Percentiles rank a stretch among this genome's conserved stretches.
Conservation (phyloP, 1,140 invertebrate genomes). For the Ridgeia piscesae region DNA sequence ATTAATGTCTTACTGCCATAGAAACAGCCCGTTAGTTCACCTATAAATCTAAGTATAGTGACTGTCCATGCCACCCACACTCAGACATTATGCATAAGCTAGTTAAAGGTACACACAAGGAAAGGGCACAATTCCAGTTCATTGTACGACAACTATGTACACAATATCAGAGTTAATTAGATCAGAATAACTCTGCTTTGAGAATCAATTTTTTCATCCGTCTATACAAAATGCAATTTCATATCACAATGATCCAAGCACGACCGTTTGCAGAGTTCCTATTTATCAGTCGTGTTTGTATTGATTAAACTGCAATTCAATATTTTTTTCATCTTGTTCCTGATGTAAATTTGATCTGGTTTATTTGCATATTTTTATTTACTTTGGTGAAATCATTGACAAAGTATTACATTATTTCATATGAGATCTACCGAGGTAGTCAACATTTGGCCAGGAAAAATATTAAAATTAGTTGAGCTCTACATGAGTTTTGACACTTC, state of each 20-base stretch:
- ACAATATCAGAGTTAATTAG: background rate
- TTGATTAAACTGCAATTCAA: background rate
- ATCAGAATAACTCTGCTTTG: background rate
- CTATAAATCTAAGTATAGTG: background rate
- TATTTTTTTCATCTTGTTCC: too few species aligned
- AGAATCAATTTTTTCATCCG: background rate
- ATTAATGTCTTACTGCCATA: background rate
- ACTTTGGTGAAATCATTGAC: too few species aligned
- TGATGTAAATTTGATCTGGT: too few species aligned
- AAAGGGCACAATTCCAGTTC: background rate
- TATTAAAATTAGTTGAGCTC: too few species aligned
- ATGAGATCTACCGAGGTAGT: too few species aligned
- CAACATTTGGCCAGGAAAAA: too few species aligned
- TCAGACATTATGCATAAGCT: background rate
- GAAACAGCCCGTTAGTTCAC: background rate
- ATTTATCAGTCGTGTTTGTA: background rate
- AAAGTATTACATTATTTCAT: too few species aligned
- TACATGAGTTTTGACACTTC: too few species aligned
- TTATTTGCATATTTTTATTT: too few species aligned
- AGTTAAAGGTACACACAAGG: background rate
- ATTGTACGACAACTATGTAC: background rate
- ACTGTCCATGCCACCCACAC: background rate
- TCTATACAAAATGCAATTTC: background rate
- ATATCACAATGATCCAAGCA: background rate
- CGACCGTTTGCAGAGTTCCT: background rate